These are phyloP conservation scores for Mastigias papua DNA, from an alignment of 30 jellyfish, hydroid and myxozoan genomes.

Conservation along the genomic window DNA sequence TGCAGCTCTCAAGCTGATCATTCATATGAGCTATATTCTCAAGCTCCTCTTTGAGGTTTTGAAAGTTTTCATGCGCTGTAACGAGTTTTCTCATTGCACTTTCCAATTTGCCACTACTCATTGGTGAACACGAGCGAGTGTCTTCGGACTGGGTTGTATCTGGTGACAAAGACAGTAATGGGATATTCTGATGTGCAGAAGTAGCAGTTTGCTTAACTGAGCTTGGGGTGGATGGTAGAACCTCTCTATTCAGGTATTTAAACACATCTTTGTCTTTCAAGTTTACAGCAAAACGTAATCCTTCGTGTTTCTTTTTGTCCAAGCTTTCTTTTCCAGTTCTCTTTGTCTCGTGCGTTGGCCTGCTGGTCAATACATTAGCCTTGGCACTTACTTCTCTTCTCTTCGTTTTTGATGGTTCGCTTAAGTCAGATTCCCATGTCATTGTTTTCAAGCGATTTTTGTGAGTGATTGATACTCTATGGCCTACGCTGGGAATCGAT, in stretches of 20 bases:
- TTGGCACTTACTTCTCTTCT: background rate
- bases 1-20: background rate
- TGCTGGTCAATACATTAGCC: background rate
- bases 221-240: background rate
- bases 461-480: constrained; percentile 33
- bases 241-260: constrained; percentile 14
- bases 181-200: too few species aligned
- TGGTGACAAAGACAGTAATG: constrained; percentile 8
- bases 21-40: constrained; percentile 20
- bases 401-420: constrained; percentile 15
- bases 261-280: constrained; percentile 40
- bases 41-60: constrained; percentile 40
- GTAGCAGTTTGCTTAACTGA: too few species aligned
- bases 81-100: constrained; percentile 48
- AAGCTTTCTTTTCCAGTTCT: background rate
- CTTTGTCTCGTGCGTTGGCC: background rate
- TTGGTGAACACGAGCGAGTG: background rate
- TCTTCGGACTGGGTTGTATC: background rate
- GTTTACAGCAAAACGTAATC: constrained; percentile 18
- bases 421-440: constrained; percentile 50
- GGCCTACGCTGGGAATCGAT: constrained; percentile 48
- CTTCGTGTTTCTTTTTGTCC: constrained; percentile 11
- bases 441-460: constrained; percentile 48
- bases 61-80: constrained; percentile 32
- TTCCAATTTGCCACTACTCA: constrained; percentile 7